phyloP scores from a whole-genome alignment of 2,797 vertebrate genomes.

The Syndactyla subalaris region DNA sequence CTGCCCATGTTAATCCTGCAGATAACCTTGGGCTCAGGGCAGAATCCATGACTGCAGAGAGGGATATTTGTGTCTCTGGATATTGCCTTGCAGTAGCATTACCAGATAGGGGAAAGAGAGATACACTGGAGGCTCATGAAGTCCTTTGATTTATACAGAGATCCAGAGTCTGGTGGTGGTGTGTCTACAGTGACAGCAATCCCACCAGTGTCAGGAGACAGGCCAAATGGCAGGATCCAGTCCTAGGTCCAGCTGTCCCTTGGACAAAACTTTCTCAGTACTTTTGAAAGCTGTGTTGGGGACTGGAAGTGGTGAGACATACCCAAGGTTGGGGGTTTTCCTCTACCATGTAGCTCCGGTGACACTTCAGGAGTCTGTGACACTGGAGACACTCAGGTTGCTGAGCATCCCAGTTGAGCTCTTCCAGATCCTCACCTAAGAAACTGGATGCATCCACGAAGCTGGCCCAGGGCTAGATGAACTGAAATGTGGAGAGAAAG shows the following conservation, averaged over 20 bases:
- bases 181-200: background rate
- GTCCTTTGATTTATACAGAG: background rate
- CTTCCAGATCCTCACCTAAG: background rate
- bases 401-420: background rate
- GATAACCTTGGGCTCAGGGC: background rate
- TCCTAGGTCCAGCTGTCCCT: background rate
- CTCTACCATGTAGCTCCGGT: background rate
- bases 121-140: fast-evolving
- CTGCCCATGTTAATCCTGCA: background rate
- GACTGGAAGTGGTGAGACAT: fast-evolving
- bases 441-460: background rate
- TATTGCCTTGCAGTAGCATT: background rate
- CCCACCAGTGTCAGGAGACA: background rate
- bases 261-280: background rate
- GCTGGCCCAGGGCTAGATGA: background rate
- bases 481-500: background rate
- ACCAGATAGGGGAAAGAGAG: background rate
- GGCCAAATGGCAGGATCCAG: background rate
- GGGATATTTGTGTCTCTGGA: background rate
- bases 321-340: background rate
- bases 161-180: background rate
- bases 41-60: background rate
- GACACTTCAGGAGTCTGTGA: background rate
- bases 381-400: background rate
- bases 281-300: fast-evolving